These are phyloP conservation scores for Thalassophryne amazonica DNA, from an alignment of 2,797 vertebrate genomes.

Conservation along the genomic window DNA sequence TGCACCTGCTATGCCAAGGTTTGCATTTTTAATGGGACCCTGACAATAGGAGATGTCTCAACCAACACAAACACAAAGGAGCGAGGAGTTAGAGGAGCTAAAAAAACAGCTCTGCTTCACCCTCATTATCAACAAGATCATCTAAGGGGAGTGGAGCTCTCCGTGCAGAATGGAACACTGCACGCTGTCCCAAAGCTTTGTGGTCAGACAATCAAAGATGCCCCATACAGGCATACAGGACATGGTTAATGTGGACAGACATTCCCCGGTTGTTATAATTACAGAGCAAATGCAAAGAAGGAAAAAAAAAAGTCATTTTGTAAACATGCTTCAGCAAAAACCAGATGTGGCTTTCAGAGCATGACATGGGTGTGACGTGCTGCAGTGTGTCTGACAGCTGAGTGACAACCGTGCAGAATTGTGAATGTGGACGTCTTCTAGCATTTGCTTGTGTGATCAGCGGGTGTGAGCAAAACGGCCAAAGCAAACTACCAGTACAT, in stretches of 20 bases:
- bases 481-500: constrained; percentile 34
- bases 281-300: constrained; percentile 24
- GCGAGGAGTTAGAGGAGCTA: constrained; percentile 34
- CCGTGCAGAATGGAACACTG: constrained; percentile 43
- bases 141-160: constrained; percentile 54
- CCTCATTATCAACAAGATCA: constrained; percentile 53
- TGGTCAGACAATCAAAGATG: constrained; percentile 42
- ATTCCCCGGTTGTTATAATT: constrained; percentile 29
- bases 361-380: background rate
- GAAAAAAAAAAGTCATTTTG: constrained; percentile 14
- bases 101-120: constrained; percentile 28
- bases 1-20: constrained; percentile 24
- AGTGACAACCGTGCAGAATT: background rate
- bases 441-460: constrained; percentile 19
- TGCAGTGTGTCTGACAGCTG: constrained; percentile 3
- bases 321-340: constrained; percentile 36
- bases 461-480: constrained; percentile 26
- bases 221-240: constrained; percentile 35
- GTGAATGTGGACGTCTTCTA: constrained; percentile 3
- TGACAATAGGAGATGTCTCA: constrained; percentile 66
- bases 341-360: background rate
- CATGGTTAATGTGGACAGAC: constrained; percentile 17
- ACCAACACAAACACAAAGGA: constrained; percentile 66
- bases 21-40: constrained; percentile 41
- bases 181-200: constrained; percentile 64